Conservation (phyloP, 2,113 vertebrate species). For the Oriolus oriolus region DNA sequence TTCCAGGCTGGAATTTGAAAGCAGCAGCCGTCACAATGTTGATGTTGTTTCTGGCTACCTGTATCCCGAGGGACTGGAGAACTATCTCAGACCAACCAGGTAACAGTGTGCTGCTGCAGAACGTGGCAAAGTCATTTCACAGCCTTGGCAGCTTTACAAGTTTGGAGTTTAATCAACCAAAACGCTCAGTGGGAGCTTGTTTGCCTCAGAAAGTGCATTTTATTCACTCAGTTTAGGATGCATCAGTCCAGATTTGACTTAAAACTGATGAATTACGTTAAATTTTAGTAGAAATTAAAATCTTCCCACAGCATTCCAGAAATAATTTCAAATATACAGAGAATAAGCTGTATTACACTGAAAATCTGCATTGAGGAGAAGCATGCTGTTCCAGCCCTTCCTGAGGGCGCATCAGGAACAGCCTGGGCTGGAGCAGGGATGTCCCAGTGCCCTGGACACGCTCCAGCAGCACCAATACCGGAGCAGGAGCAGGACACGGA, state of each 20-base stretch:
- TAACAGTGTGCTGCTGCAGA: accelerated
- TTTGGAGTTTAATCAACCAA: not conserved
- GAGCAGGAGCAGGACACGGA: accelerated
- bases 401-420: accelerated
- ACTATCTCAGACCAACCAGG: not conserved
- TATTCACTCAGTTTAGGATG: not conserved
- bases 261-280: not conserved
- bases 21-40: not conserved
- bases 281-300: not conserved
- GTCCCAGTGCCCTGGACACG: accelerated
- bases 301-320: not conserved
- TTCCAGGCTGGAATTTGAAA: not conserved
- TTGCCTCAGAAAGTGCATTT: not conserved
- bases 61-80: not conserved
- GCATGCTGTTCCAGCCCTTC: not conserved
- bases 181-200: not conserved
- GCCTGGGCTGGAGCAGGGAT: no score
- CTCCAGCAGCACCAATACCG: accelerated
- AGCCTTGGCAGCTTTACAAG: not conserved
- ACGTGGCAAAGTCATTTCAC: accelerated
- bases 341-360: accelerated
- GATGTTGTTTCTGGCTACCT: accelerated
- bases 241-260: no score
- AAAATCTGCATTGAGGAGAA: not conserved
- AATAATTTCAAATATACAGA: accelerated